Conservation (phyloP, 2,888 invertebrate genomes). For the Tridacna gigas region DNA sequence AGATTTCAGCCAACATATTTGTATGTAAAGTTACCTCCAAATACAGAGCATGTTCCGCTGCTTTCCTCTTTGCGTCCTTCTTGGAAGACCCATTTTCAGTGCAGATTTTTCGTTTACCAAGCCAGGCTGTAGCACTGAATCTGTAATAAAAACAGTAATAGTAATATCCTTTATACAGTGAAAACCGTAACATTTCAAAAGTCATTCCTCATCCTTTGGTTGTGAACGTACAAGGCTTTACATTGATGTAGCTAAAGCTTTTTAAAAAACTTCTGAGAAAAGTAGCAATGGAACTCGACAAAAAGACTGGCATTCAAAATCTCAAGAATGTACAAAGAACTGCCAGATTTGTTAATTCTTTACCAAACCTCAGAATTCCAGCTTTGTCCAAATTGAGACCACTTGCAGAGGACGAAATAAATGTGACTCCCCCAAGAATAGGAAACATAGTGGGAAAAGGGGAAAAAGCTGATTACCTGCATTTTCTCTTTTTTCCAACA, state of each 20-base stretch:
- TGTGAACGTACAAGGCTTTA: background rate
- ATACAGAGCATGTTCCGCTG: constrained; percentile 51
- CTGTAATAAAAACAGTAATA: constrained; percentile 31
- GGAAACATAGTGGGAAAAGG: no score
- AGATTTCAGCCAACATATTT: no score
- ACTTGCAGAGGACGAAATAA: no score
- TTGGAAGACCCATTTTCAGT: constrained; percentile 41
- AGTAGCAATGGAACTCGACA: background rate
- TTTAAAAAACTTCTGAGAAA: background rate
- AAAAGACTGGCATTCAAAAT: background rate
- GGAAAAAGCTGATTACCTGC: no score
- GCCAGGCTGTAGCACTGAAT: constrained; percentile 50
- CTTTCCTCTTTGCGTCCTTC: constrained; percentile 54
- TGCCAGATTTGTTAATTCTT: no score
- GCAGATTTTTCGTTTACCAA: constrained; percentile 43
- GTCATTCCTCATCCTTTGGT: background rate
- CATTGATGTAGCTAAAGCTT: background rate
- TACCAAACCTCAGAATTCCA: no score
- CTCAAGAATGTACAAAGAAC: no score
- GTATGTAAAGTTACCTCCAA: constrained; percentile 17
- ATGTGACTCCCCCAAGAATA: no score
- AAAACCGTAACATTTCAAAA: background rate
- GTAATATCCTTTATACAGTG: background rate
- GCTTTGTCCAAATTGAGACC: no score
- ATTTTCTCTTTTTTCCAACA: no score